These are phyloP conservation scores for Emydura subglobosa DNA, from an alignment of 2,113 vertebrate species.

Conservation along the genomic window DNA sequence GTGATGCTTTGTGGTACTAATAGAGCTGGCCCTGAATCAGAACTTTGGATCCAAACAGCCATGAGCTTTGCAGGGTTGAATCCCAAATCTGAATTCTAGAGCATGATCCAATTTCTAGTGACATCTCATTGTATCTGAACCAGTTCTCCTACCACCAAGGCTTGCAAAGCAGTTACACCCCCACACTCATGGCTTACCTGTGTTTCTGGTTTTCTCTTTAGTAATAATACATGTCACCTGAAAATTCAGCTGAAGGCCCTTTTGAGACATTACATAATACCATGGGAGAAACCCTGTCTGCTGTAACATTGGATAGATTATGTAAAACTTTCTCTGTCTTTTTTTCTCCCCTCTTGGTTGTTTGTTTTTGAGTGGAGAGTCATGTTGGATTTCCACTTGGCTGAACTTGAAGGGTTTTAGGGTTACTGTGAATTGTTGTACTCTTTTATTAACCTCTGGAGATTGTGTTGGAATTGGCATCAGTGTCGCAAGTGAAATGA, in stretches of 20 bases:
- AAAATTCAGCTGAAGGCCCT: conserved; percentile 60
- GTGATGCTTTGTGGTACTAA: neutral
- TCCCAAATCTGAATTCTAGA: neutral
- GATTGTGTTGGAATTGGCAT: conserved; percentile 5
- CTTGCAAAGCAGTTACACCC: conserved; percentile 29
- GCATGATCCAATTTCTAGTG: neutral
- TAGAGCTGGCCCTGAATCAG: neutral
- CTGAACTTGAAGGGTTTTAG: conserved; percentile 54
- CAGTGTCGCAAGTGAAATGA: conserved; percentile 61
- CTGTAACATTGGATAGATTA: conserved; percentile 49
- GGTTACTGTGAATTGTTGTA: conserved; percentile 45
- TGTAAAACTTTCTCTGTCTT: conserved; percentile 60
- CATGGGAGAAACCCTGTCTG: conserved; percentile 48
- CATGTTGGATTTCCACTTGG: conserved; percentile 65
- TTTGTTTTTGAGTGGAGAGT: conserved; percentile 61
- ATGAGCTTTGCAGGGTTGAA: neutral
- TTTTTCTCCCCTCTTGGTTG: neutral
- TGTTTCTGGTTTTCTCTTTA: conserved; percentile 61
- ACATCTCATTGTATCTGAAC: conserved; percentile 13
- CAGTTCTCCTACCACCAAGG: neutral
- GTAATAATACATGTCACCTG: conserved; percentile 57
- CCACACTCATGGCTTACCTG: conserved; percentile 62
- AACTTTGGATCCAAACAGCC: neutral
- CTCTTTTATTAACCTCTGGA: conserved; percentile 44
- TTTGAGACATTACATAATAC: conserved; percentile 68